A percentile compares a stretch with the other conserved stretches of the same genome.
Evolutionary conservation across 35 echinoderm and acorn worm species (phyloP).

Genomic region (Ptychodera flava): DNA sequence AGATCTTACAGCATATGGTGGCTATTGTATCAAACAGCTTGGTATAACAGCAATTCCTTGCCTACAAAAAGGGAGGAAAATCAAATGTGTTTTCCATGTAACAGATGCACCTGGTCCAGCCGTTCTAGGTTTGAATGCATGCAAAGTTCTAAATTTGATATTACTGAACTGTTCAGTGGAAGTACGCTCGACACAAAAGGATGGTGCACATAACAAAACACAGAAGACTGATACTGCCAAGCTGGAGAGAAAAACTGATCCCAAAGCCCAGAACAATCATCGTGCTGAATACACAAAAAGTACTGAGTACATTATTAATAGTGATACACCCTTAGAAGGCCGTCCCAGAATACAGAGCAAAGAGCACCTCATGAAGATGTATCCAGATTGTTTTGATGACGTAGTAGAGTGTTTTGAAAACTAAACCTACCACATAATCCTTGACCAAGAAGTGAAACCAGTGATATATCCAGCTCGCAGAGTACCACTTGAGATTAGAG

Average conservation of each 20-base stretch:
- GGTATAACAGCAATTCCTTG: neutral
- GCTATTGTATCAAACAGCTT: neutral
- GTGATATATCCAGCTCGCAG: constrained; percentile 13
- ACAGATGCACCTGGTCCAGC: neutral
- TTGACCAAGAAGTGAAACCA: constrained; percentile 1
- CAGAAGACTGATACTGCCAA: no score
- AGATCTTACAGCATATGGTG: neutral
- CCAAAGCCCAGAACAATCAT: no score
- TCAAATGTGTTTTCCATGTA: neutral
- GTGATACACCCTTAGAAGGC: neutral
- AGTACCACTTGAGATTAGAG: constrained; percentile 14
- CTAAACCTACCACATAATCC: neutral
- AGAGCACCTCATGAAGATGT: neutral
- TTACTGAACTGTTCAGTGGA: neutral
- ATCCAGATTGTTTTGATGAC: neutral
- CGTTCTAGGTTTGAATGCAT: neutral
- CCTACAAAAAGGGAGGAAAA: neutral
- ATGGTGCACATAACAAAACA: no score
- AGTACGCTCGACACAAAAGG: no score
- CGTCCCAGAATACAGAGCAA: neutral
- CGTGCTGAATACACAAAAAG: no score
- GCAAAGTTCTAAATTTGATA: neutral
- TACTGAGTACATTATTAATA: neutral
- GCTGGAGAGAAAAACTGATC: no score
- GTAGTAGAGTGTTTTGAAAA: neutral